Evolutionary conservation across 2,888 invertebrate species (phyloP), one percentile per base, ranked within the genome.

Genomic region (Yponomeuta malinellus): DNA sequence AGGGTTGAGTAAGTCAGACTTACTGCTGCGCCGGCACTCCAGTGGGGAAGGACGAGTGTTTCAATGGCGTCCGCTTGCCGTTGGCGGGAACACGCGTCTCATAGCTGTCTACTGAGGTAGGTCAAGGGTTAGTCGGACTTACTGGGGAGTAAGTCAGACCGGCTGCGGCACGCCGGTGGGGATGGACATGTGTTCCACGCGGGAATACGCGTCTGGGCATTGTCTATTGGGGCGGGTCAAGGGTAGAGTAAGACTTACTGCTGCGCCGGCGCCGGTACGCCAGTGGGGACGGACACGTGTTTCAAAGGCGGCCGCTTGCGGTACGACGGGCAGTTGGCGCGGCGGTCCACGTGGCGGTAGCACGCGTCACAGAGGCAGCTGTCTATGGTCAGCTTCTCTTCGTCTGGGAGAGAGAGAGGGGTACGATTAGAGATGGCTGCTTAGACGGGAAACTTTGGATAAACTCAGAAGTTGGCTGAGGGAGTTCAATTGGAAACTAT

Each of bases 311-410:
- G 90, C 0, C 94, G 91, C 78, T 95, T 95, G 74, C 94, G 93
- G 82, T 95, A 95, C 0, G 94, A 94, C 0, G 95, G 94, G 71
- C 94, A 94, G 88, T 95, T 95, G 70, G 96, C 96, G 76, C 96
- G 96, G 70, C 97, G 93, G 86, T 97, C 97, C 70, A 97, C 96
- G 81, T 96, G 96, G 0, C 97, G 94, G 85, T 96, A 97, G 81
- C 97, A 97, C 10, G 97, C 97, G 85, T 97, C 97, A 84, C 97
- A 97, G 31, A 97, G 92, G 76, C 97, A 97, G 70, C 96, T 97
- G 85, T 97, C 97, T 73, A 95, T 94, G 0, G 96, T 96, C 71
- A 97, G 88, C 81, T 97, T 96, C 84, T 96, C 95, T 80, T 97
- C 97, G 76, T 95, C 95, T 96, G 78, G 0, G 71, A 66, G 9